Conservation (phyloP, 2,113 vertebrate species). For the Neogale vison region DNA sequence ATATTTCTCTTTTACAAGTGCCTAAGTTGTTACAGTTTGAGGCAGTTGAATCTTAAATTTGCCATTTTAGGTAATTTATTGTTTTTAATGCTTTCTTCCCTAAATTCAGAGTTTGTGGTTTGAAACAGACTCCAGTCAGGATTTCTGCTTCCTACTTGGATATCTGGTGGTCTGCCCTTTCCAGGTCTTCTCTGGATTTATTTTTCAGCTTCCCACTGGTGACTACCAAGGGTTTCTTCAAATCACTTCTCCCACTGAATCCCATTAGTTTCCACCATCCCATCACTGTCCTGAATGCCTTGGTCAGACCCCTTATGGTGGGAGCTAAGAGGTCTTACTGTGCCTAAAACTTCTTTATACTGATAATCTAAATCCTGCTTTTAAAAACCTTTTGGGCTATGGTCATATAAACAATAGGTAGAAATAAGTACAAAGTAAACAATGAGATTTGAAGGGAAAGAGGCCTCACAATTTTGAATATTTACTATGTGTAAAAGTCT, state of each 20-base stretch:
- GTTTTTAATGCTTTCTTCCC: constrained; percentile 67
- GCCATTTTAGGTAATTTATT: constrained; percentile 69
- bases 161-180: constrained; percentile 44
- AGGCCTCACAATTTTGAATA: neutral
- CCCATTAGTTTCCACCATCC: neutral
- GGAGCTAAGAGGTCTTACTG: neutral
- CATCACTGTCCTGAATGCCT: neutral
- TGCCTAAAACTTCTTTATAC: neutral
- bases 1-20: constrained; percentile 66
- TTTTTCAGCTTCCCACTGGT: constrained; percentile 14
- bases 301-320: neutral
- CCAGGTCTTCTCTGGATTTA: constrained; percentile 20
- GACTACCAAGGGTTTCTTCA: neutral
- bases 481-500: neutral
- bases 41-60: constrained; percentile 65
- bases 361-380: neutral
- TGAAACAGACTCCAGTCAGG: constrained; percentile 47
- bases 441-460: neutral
- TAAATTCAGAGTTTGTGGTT: constrained; percentile 63
- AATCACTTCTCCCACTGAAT: neutral
- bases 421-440: neutral
- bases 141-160: constrained; percentile 54
- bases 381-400: neutral
- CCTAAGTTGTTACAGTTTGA: constrained; percentile 63
- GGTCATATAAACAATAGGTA: neutral